A percentile compares a stretch with the other conserved stretches of the same genome.
These are phyloP conservation scores for Sarcophaga peregrina DNA, from an alignment of 1,140 invertebrate genomes.

Conservation along the genomic window DNA sequence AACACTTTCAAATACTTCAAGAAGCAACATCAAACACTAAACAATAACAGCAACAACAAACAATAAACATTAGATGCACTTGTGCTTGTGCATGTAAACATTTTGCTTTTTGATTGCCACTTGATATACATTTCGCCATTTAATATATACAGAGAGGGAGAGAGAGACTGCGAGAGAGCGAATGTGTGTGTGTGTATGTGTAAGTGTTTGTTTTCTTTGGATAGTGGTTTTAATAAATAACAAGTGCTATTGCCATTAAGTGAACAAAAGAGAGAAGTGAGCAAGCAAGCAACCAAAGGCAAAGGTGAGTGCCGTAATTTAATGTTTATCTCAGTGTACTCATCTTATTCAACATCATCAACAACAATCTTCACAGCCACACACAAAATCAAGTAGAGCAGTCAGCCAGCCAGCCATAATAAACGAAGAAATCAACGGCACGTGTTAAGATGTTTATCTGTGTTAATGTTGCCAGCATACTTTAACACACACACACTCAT, in stretches of 20 bases:
- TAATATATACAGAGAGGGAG: not conserved
- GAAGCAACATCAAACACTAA: no score
- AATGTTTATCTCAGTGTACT: not conserved
- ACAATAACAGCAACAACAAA: no score
- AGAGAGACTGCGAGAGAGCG: not conserved
- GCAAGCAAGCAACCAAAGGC: not conserved
- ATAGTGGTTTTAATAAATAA: not conserved
- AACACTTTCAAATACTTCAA: no score
- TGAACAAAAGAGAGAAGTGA: not conserved
- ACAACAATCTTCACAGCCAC: not conserved
- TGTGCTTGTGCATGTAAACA: not conserved
- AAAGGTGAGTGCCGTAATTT: not conserved
- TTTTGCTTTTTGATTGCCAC: slow-evolving; percentile 12
- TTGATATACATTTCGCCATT: not conserved
- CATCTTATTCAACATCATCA: not conserved
- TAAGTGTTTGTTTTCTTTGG: not conserved
- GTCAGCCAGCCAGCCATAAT: no score
- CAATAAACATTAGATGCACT: not conserved
- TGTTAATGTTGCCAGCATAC: not conserved
- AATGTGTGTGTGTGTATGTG: not conserved
- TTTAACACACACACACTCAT: not conserved
- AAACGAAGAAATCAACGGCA: not conserved
- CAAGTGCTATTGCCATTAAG: no score
- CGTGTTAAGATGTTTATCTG: not conserved
- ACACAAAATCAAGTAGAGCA: no score